These are phyloP conservation scores for Sturmia bella DNA, from an alignment of 2,888 invertebrate species.

Conservation along the genomic window DNA sequence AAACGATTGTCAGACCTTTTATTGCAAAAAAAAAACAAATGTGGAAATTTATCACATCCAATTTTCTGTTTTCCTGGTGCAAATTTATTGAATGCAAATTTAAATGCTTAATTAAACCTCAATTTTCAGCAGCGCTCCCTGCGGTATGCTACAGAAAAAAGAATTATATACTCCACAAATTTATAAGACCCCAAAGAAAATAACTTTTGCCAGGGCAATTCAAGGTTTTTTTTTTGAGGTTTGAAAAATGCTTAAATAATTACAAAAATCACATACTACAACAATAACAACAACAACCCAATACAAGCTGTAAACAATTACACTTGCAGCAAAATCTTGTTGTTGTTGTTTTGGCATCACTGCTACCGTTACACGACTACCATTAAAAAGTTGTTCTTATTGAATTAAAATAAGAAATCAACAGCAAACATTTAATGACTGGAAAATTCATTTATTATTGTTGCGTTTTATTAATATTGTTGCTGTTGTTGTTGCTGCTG, in stretches of 20 bases:
- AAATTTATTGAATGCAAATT: not conserved
- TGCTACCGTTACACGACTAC: not conserved
- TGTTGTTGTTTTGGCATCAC: too few species aligned
- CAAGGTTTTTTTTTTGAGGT: conserved; percentile 27
- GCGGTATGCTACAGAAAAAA: not conserved
- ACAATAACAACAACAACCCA: too few species aligned
- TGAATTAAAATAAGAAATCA: conserved; percentile 57
- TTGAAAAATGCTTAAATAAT: conserved; percentile 17
- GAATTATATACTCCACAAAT: not conserved
- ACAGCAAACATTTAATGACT: conserved; percentile 64
- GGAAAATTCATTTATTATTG: conserved; percentile 64
- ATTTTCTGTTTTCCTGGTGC: too few species aligned
- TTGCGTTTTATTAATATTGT: not conserved
- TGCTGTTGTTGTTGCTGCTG: conserved; percentile 19
- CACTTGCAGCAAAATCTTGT: not conserved
- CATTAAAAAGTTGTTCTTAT: conserved; percentile 44
- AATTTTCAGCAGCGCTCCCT: not conserved
- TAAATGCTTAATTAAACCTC: not conserved
- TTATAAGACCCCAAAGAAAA: conserved; percentile 31
- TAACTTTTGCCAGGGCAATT: conserved; percentile 16
- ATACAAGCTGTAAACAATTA: not conserved
- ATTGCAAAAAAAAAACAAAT: too few species aligned
- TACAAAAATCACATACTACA: conserved; percentile 5
- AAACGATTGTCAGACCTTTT: too few species aligned
- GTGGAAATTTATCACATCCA: too few species aligned